Percentiles rank a stretch among this genome's conserved stretches.
These are phyloP conservation scores for Parelbella ahira DNA, from an alignment of 2,888 invertebrate genomes.

Conservation along the genomic window DNA sequence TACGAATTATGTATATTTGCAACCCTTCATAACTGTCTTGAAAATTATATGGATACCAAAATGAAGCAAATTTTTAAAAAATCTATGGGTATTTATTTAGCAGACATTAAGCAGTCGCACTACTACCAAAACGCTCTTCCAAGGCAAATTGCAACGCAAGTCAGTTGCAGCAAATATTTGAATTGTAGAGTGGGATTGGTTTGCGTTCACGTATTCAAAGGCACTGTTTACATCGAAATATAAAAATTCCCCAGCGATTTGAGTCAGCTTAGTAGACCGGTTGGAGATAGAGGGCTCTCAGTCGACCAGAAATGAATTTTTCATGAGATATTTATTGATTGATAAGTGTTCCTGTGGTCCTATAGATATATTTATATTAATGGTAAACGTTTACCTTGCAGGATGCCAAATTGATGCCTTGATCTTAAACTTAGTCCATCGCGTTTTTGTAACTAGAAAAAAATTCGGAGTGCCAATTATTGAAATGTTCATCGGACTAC, in stretches of 20 bases:
- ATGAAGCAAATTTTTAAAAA: too few species aligned
- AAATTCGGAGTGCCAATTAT: too few species aligned
- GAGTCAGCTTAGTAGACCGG: conserved; percentile 30
- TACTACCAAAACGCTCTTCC: conserved; percentile 46
- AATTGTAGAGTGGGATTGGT: conserved; percentile 76
- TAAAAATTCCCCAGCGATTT: conserved; percentile 54
- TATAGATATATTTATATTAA: too few species aligned
- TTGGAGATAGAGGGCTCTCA: conserved; percentile 28
- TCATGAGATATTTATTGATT: conserved; percentile 22
- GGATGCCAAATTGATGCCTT: not conserved
- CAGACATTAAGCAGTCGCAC: too few species aligned
- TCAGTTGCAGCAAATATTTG: conserved; percentile 71
- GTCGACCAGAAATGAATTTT: conserved; percentile 25
- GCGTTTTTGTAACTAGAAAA: too few species aligned
- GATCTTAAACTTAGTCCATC: too few species aligned
- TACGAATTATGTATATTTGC: too few species aligned
- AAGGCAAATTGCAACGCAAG: conserved; percentile 64
- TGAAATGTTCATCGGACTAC: too few species aligned
- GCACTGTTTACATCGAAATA: conserved; percentile 62
- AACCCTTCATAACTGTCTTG: too few species aligned
- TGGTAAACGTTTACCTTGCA: not conserved
- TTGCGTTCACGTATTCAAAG: conserved; percentile 65
- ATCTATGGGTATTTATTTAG: too few species aligned
- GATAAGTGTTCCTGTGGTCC: too few species aligned
- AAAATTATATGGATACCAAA: too few species aligned